Evolutionary conservation across 2,113 vertebrate species (phyloP).

Genomic region (Alces alces): DNA sequence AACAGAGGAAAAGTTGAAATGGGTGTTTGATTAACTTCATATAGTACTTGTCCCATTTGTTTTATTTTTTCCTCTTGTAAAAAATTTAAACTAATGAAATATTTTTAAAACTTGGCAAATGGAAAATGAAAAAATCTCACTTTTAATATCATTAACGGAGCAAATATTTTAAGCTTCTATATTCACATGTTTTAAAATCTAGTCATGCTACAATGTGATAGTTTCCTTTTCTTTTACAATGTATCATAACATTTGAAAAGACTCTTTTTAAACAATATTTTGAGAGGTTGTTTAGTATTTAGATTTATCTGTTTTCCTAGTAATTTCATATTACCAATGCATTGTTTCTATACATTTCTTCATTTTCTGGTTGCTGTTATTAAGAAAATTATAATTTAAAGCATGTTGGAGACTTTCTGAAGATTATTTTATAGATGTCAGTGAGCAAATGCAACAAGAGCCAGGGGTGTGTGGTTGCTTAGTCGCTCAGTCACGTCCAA

Average conservation of each 20-base stretch:
- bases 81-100: neutral
- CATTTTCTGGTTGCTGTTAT: neutral
- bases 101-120: neutral
- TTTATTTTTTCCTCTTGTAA: neutral
- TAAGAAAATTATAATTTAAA: neutral
- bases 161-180: neutral
- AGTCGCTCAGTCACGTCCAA: neutral
- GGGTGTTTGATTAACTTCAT: neutral
- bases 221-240: neutral
- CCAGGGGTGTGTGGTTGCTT: neutral
- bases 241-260: neutral
- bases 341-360: neutral
- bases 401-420: neutral
- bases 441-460: neutral
- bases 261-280: neutral
- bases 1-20: neutral
- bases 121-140: neutral
- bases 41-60: neutral
- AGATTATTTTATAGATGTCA: neutral
- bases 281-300: neutral
- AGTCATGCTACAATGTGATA: neutral
- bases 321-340: neutral
- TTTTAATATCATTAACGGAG: neutral
- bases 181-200: neutral
- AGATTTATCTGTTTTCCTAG: neutral